Evolutionary conservation across 1,140 invertebrate species (phyloP).

Genomic region (Aphelenchoides besseyi): DNA sequence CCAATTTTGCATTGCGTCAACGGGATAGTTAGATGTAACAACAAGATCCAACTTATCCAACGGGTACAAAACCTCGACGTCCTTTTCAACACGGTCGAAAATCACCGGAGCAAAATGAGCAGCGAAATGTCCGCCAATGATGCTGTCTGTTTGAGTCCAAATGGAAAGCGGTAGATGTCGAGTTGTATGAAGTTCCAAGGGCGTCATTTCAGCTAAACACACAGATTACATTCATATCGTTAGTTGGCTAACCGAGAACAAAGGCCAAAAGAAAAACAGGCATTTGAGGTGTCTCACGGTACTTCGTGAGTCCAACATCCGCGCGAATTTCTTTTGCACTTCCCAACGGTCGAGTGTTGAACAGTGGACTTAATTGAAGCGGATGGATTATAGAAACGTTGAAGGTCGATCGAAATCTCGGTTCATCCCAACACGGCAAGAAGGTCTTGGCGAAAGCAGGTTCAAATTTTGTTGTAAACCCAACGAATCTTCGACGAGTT

Average conservation of each 20-base stretch:
- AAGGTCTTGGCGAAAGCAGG: conserved; percentile 86
- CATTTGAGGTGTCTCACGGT: conserved; percentile 64
- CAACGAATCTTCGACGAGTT: conserved; percentile 35
- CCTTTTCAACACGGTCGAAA: conserved; percentile 56
- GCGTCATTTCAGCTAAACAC: conserved; percentile 48
- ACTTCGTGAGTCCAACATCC: conserved; percentile 50
- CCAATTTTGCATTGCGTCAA: conserved; percentile 67
- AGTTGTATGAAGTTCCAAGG: conserved; percentile 49
- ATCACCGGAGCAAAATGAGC: conserved; percentile 58
- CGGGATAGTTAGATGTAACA: conserved; percentile 65
- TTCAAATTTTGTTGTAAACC: conserved; percentile 84
- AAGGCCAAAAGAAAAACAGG: conserved; percentile 66
- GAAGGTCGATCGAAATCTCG: conserved; percentile 82
- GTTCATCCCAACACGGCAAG: conserved; percentile 94
- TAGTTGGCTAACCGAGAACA: conserved; percentile 63
- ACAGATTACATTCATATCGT: not conserved
- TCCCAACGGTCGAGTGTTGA: conserved; percentile 36
- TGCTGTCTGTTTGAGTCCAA: conserved; percentile 48
- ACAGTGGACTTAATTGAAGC: conserved; percentile 38
- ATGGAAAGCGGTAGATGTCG: conserved; percentile 57
- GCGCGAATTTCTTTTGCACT: conserved; percentile 24
- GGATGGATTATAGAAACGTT: conserved; percentile 64
- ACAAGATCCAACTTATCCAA: conserved; percentile 64
- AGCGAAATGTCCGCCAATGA: conserved; percentile 43
- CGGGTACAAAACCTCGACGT: conserved; percentile 59